Conservation (phyloP, 1,140 invertebrate genomes). For the Lasioglossum baleicum region DNA sequence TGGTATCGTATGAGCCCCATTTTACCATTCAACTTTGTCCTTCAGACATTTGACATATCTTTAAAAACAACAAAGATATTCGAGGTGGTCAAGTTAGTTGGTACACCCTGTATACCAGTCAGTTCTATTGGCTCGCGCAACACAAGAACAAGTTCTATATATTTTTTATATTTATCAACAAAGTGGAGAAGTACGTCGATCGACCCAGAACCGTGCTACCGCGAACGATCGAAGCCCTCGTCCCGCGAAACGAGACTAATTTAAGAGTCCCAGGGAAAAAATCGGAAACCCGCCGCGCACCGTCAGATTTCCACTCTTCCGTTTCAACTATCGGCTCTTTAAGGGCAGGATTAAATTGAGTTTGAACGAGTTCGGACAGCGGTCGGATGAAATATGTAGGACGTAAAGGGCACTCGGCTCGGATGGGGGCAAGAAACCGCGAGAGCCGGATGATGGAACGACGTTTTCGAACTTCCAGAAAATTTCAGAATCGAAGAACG, state of each 20-base stretch:
- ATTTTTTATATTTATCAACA: too few relatives aligned
- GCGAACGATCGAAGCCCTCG: conserved; percentile 45
- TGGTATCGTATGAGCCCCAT: too few relatives aligned
- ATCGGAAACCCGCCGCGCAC: conserved; percentile 2
- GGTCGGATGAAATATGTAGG: conserved; percentile 51
- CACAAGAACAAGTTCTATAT: too few relatives aligned
- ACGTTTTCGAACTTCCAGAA: conserved; percentile 41
- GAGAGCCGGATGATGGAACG: conserved; percentile 31
- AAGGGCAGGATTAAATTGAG: conserved; percentile 51
- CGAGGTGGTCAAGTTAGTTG: too few relatives aligned
- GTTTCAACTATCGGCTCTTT: conserved; percentile 2
- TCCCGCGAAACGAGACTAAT: conserved; percentile 14
- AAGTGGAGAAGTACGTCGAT: background rate
- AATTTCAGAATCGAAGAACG: conserved; percentile 52
- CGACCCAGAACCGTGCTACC: conserved; percentile 26
- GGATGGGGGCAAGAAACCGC: conserved; percentile 45
- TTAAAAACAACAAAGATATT: too few relatives aligned
- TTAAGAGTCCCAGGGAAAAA: conserved; percentile 31
- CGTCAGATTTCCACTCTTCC: conserved; percentile 33
- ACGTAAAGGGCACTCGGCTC: conserved; percentile 33
- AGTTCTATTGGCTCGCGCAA: too few relatives aligned
- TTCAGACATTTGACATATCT: too few relatives aligned
- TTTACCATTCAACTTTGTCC: too few relatives aligned
- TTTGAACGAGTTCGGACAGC: conserved; percentile 49
- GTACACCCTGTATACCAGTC: too few relatives aligned